phyloP scores from a whole-genome alignment of 2,113 vertebrate genomes.

The Ifrita kowaldi region DNA sequence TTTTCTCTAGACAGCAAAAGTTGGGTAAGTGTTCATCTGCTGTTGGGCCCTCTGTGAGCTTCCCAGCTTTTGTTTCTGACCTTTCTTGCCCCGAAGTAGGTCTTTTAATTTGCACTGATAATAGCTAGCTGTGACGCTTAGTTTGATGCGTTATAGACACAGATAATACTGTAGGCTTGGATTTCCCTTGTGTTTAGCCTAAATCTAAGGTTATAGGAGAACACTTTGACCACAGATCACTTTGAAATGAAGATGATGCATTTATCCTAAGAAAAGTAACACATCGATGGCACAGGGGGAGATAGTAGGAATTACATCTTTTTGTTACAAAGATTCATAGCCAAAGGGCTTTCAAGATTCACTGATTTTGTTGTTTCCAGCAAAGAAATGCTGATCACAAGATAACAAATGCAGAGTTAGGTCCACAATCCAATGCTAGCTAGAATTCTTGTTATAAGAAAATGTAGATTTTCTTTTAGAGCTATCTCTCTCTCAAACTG shows the following conservation, averaged over 20 bases:
- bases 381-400: background rate
- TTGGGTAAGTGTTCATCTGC: background rate
- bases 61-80: background rate
- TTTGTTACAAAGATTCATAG: background rate
- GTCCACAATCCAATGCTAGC: background rate
- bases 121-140: background rate
- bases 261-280: background rate
- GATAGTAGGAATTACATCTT: background rate
- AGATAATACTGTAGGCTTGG: rapidly evolving
- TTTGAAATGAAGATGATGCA: background rate
- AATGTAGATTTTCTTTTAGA: background rate
- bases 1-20: background rate
- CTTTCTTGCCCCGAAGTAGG: background rate
- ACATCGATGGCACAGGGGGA: background rate
- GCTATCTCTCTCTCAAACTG: background rate
- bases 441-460: background rate
- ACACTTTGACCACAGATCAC: background rate
- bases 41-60: background rate
- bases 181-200: background rate
- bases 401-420: background rate
- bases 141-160: background rate
- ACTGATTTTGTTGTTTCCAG: background rate
- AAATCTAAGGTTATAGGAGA: background rate
- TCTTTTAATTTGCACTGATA: background rate
- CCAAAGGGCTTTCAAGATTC: background rate